These are phyloP conservation scores for Drosophila colorata DNA, from an alignment of 2,888 invertebrate species.

Conservation along the genomic window DNA sequence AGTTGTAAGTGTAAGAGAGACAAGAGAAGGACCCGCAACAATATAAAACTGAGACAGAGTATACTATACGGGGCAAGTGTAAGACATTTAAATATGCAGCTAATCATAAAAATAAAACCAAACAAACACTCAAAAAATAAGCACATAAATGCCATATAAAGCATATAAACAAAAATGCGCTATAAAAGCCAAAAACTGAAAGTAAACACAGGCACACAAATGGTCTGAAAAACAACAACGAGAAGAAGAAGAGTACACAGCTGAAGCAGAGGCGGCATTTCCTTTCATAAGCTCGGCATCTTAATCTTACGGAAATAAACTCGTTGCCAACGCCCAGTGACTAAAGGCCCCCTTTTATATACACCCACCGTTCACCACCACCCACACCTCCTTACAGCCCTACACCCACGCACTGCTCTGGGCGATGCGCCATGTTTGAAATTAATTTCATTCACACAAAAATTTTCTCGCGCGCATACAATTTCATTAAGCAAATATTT, in stretches of 20 bases:
- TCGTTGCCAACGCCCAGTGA: conserved; percentile 49
- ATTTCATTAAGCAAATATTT: conserved; percentile 80
- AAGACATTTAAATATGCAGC: conserved; percentile 64
- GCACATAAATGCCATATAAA: conserved; percentile 62
- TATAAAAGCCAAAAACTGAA: conserved; percentile 46
- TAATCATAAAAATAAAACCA: conserved; percentile 67
- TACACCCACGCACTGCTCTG: conserved; percentile 21
- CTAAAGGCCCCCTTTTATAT: neutral
- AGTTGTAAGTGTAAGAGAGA: neutral
- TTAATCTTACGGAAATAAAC: conserved; percentile 72
- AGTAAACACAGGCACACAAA: conserved; percentile 41
- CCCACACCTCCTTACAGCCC: neutral
- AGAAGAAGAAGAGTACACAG: conserved; percentile 29
- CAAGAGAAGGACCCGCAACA: neutral
- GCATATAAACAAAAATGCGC: conserved; percentile 59
- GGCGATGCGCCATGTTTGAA: conserved; percentile 64
- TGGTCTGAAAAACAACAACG: conserved; percentile 22
- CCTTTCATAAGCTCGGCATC: conserved; percentile 69
- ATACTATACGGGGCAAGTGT: conserved; percentile 7
- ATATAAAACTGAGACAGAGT: neutral
- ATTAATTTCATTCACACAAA: conserved; percentile 78
- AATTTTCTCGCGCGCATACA: conserved; percentile 76
- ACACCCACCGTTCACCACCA: neutral
- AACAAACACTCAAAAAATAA: conserved; percentile 63
- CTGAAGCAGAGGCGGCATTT: conserved; percentile 43